phyloP scores from a whole-genome alignment of 2,113 vertebrate species.

The Engystomops pustulosus region DNA sequence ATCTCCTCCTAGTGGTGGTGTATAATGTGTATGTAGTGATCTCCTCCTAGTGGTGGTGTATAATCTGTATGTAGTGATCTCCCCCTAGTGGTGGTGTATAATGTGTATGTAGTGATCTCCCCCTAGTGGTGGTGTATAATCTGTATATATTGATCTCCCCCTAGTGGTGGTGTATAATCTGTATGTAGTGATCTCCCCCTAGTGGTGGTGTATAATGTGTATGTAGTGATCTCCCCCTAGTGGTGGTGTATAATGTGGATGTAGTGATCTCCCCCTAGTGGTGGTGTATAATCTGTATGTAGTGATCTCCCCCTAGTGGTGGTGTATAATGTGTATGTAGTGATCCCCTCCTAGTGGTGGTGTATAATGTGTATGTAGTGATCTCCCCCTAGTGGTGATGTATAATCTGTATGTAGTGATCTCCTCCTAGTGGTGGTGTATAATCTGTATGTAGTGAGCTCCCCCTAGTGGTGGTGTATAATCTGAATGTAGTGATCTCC shows the following conservation, averaged over 20 bases:
- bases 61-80: neutral
- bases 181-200: too few species aligned
- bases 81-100: neutral
- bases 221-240: neutral
- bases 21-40: too few species aligned
- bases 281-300: neutral
- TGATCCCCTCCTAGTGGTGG: too few species aligned
- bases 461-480: neutral
- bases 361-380: neutral
- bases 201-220: neutral
- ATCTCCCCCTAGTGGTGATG: neutral
- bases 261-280: too few species aligned
- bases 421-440: too few species aligned
- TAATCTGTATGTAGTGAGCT: neutral
- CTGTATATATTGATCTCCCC: neutral
- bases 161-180: neutral
- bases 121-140: neutral
- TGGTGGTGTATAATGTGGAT: too few species aligned
- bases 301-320: neutral
- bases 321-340: too few species aligned
- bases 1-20: neutral
- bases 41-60: too few species aligned
- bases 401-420: too few species aligned
- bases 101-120: too few species aligned
- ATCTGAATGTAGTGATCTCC: too few species aligned